phyloP scores from a whole-genome alignment of 2,113 vertebrate genomes.

The Perca flavescens region DNA sequence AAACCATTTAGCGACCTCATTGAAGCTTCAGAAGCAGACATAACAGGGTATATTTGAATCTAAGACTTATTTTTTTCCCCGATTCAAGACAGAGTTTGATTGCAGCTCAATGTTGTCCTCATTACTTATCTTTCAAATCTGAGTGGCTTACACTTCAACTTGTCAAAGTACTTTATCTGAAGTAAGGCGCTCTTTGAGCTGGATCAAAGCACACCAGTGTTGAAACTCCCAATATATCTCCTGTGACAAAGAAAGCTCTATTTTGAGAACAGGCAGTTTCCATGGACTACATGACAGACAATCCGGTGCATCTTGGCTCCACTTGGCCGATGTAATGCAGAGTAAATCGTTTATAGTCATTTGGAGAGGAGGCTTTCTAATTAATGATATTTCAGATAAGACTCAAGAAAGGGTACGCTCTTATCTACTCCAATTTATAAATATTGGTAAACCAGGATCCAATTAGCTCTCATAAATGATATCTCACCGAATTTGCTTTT shows the following conservation, averaged over 20 bases:
- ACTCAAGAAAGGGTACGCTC: background rate
- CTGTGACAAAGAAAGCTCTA: constrained; percentile 36
- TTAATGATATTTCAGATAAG: constrained; percentile 20
- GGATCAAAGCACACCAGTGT: constrained; percentile 53
- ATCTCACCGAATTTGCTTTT: constrained; percentile 21
- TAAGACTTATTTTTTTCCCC: background rate
- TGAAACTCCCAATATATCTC: constrained; percentile 52
- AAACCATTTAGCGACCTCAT: background rate
- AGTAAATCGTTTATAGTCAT: constrained; percentile 9
- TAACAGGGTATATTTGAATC: background rate
- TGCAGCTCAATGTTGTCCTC: constrained; percentile 23
- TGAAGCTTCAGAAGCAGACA: constrained; percentile 9
- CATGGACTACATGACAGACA: constrained; percentile 18
- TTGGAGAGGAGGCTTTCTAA: constrained; percentile 2
- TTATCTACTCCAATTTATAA: constrained; percentile 9
- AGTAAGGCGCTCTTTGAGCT: constrained; percentile 34
- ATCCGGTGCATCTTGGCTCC: background rate
- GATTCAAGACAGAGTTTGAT: constrained; percentile 14
- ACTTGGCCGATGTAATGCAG: background rate
- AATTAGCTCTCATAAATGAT: constrained; percentile 16
- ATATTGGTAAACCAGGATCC: constrained; percentile 11
- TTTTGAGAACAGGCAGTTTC: constrained; percentile 46
- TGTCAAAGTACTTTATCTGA: constrained; percentile 52
- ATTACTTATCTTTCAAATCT: constrained; percentile 42
- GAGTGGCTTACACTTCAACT: constrained; percentile 38